Conservation (phyloP, 2,888 invertebrate genomes). For the Parnassius orleans region DNA sequence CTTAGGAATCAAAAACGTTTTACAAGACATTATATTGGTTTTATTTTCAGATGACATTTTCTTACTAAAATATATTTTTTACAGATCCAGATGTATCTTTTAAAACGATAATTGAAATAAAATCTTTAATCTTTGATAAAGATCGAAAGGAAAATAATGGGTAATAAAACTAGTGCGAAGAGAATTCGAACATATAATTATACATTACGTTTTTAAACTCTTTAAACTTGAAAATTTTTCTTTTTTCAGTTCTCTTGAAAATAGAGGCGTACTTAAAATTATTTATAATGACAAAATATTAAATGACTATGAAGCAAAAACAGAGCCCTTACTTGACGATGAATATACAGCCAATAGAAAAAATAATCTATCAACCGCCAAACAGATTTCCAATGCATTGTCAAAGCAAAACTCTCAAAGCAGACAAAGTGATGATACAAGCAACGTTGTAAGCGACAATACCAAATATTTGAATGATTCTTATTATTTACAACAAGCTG, state of each 20-base stretch:
- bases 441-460: background rate
- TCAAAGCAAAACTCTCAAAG: background rate
- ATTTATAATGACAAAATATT: background rate
- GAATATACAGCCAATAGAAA: background rate
- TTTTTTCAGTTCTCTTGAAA: constrained; percentile 15
- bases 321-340: background rate
- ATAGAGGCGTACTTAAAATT: constrained; percentile 8
- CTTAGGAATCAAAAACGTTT: no score
- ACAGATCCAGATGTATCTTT: constrained; percentile 51
- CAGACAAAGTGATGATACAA: background rate
- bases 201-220: background rate
- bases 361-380: background rate
- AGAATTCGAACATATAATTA: background rate
- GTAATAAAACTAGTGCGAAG: background rate
- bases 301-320: background rate
- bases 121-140: constrained; percentile 11
- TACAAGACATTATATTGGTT: no score
- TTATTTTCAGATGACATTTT: no score
- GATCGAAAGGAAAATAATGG: background rate
- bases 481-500: constrained; percentile 12
- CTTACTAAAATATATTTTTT: constrained; percentile 28
- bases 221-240: background rate
- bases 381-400: constrained; percentile 1
- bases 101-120: constrained; percentile 49
- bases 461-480: constrained; percentile 1